Evolutionary conservation across 92 coral and sea anemone genomes (phyloP).

Genomic region (Chrysogorgia sp.): DNA sequence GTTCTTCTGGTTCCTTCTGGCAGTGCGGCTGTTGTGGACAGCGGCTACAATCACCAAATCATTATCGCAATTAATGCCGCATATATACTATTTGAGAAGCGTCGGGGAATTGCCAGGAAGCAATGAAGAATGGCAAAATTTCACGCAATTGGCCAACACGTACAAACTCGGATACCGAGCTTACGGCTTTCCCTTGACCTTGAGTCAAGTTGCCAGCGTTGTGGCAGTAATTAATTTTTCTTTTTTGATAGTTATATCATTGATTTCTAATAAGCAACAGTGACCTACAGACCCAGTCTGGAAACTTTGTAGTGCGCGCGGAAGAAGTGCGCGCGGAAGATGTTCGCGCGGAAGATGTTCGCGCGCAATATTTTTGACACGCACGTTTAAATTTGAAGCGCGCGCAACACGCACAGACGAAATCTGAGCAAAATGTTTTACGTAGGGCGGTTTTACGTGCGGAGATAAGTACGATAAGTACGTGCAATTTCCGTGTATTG

Average conservation of each 20-base stretch:
- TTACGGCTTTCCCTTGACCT: slow-evolving; percentile 85
- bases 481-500: too few species aligned
- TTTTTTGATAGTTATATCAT: slow-evolving; percentile 74
- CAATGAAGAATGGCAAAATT: slow-evolving; percentile 76
- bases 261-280: slow-evolving; percentile 29
- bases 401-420: too few species aligned
- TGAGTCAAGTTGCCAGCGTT: slow-evolving; percentile 81
- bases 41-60: slow-evolving; percentile 73
- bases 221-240: slow-evolving; percentile 87
- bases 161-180: slow-evolving; percentile 75
- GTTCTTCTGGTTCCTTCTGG: slow-evolving; percentile 76
- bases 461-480: too few species aligned
- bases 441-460: too few species aligned
- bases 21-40: slow-evolving; percentile 82
- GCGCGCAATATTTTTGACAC: too few species aligned
- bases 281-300: not conserved
- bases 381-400: too few species aligned
- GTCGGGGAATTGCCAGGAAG: slow-evolving; percentile 72
- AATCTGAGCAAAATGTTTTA: too few species aligned
- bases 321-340: too few species aligned
- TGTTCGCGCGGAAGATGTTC: too few species aligned
- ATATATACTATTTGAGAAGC: slow-evolving; percentile 73
- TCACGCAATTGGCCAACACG: slow-evolving; percentile 72
- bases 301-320: too few species aligned
- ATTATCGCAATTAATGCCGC: slow-evolving; percentile 71